Conservation (phyloP, 2,113 vertebrate genomes). For the Sula dactylatra region DNA sequence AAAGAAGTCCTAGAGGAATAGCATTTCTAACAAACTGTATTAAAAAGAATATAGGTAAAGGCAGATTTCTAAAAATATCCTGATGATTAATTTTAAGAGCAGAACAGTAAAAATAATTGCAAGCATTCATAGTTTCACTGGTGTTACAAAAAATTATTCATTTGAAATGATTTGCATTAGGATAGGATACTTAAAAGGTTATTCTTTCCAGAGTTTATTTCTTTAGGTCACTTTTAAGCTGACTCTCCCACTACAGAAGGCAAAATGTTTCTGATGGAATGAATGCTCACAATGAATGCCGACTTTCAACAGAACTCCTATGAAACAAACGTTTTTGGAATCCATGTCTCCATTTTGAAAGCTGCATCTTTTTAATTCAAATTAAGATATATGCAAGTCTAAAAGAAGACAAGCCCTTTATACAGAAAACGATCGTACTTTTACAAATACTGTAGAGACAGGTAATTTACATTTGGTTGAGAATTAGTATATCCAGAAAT, state of each 20-base stretch:
- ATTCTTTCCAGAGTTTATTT: neutral
- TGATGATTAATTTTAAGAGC: neutral
- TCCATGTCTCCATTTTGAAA: neutral
- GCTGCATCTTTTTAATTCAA: neutral
- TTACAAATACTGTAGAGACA: neutral
- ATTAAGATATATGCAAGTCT: neutral
- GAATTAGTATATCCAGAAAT: neutral
- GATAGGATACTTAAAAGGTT: neutral
- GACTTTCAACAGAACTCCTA: neutral
- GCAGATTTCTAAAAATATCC: neutral
- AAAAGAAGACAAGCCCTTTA: neutral
- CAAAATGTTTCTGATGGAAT: neutral
- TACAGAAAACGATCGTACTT: neutral
- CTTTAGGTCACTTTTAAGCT: neutral
- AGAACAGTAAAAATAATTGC: neutral
- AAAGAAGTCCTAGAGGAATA: neutral
- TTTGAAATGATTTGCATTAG: neutral
- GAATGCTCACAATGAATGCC: neutral
- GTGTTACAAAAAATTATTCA: neutral
- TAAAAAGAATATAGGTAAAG: neutral
- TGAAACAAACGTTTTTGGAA: neutral
- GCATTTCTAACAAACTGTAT: neutral
- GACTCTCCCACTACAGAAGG: neutral
- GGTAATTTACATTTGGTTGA: neutral
- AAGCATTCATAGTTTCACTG: neutral